Evolutionary conservation across 2,797 vertebrate genomes (phyloP).

Genomic region (Myotis vivesi): DNA sequence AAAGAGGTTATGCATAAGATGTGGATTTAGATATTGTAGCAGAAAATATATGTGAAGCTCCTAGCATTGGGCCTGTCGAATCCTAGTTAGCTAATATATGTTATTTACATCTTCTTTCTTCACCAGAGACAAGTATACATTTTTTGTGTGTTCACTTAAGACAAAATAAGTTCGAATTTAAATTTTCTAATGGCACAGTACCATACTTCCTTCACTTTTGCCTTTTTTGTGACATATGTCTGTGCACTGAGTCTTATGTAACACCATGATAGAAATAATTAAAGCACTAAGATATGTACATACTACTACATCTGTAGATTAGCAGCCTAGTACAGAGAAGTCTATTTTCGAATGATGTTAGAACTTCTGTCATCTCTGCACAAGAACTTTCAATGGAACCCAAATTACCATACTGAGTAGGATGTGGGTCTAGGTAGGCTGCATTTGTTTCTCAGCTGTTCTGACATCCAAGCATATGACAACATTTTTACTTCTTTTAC

Average conservation of each 20-base stretch:
- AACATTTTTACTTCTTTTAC: conserved; percentile 77
- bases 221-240: neutral
- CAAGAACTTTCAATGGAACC: conserved; percentile 9
- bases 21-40: neutral
- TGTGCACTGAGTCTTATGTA: neutral
- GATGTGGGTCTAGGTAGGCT: conserved; percentile 22
- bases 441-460: conserved; percentile 62
- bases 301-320: neutral
- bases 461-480: conserved; percentile 72
- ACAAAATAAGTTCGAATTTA: conserved; percentile 35
- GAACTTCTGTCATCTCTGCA: neutral
- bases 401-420: neutral
- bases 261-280: neutral
- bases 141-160: neutral
- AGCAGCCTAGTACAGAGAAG: neutral
- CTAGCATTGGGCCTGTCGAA: neutral
- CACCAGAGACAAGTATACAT: conserved; percentile 43
- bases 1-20: neutral
- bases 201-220: neutral
- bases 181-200: neutral
- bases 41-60: conserved; percentile 17
- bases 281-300: neutral
- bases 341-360: conserved; percentile 5
- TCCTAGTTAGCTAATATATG: conserved; percentile 19
- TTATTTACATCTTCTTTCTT: conserved; percentile 1